Conservation (phyloP, 2,888 invertebrate species). For the Apotomis capreana region DNA sequence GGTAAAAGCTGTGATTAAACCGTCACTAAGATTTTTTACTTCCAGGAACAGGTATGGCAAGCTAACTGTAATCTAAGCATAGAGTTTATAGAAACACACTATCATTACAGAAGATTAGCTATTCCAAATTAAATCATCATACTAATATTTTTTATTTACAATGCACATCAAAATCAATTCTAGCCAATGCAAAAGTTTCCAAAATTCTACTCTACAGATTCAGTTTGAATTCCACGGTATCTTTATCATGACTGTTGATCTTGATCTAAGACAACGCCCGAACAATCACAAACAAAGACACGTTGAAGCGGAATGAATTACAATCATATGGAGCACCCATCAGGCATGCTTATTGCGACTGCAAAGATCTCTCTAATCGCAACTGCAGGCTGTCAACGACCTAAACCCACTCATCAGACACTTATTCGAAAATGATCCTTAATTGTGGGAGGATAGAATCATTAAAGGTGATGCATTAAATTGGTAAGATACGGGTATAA, state of each 20-base stretch:
- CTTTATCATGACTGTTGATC: constrained; percentile 15
- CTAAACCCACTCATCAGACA: constrained; percentile 47
- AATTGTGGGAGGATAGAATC: constrained; percentile 42
- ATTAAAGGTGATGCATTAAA: constrained; percentile 20
- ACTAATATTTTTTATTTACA: too few species aligned
- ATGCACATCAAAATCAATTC: too few species aligned
- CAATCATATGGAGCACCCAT: constrained; percentile 39
- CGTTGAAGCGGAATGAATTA: constrained; percentile 28
- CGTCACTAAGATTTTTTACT: too few species aligned
- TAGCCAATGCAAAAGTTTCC: background rate
- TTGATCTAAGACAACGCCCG: constrained; percentile 35
- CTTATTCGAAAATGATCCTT: constrained; percentile 47
- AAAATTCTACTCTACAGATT: background rate
- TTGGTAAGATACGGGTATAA: constrained; percentile 49
- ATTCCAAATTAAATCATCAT: too few species aligned
- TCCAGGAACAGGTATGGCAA: too few species aligned
- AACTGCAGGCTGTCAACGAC: constrained; percentile 73
- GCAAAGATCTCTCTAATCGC: constrained; percentile 57
- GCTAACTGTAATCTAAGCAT: too few species aligned
- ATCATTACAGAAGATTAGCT: too few species aligned
- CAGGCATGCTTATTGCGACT: constrained; percentile 40
- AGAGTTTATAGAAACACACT: too few species aligned
- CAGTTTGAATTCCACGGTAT: background rate
- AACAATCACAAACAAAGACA: constrained; percentile 36
- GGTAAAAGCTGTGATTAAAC: too few species aligned